Evolutionary conservation across 2,888 invertebrate species (phyloP).

Genomic region (Steinernema hermaphroditum): DNA sequence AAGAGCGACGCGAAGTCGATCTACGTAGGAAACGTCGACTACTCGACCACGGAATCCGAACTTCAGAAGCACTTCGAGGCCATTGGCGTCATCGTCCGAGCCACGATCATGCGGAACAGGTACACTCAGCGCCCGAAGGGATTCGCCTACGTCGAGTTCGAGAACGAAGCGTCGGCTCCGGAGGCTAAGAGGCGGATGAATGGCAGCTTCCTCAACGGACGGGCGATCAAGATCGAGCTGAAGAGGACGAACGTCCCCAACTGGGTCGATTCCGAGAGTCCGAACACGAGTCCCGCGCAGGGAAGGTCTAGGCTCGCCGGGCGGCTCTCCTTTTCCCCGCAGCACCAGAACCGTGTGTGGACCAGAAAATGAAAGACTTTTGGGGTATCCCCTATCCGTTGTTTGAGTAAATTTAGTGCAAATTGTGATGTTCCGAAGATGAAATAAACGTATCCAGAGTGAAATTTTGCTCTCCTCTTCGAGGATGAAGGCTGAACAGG

Average conservation of each 20-base stretch:
- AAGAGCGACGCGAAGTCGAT: constrained; percentile 18
- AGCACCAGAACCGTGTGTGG: too few relatives aligned
- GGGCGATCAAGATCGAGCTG: background rate
- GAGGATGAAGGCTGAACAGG: too few relatives aligned
- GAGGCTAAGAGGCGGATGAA: background rate
- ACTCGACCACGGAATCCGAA: background rate
- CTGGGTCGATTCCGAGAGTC: too few relatives aligned
- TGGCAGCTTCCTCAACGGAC: background rate
- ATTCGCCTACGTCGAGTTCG: constrained; percentile 24
- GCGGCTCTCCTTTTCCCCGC: too few relatives aligned
- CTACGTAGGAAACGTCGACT: constrained; percentile 9
- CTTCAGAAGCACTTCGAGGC: background rate
- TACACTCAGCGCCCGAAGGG: background rate
- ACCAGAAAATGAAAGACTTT: too few relatives aligned
- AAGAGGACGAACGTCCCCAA: constrained; percentile 10
- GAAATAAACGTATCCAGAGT: too few relatives aligned
- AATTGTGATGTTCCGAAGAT: too few relatives aligned
- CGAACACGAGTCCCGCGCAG: too few relatives aligned
- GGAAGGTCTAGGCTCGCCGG: too few relatives aligned
- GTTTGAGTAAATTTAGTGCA: too few relatives aligned
- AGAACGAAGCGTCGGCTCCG: background rate
- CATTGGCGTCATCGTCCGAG: background rate
- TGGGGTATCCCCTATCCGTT: too few relatives aligned
- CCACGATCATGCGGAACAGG: background rate
- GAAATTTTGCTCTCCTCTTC: too few relatives aligned